These are phyloP conservation scores for Paramacrobiotus metropolitanus DNA, from an alignment of 1,140 invertebrate genomes.

Conservation along the genomic window DNA sequence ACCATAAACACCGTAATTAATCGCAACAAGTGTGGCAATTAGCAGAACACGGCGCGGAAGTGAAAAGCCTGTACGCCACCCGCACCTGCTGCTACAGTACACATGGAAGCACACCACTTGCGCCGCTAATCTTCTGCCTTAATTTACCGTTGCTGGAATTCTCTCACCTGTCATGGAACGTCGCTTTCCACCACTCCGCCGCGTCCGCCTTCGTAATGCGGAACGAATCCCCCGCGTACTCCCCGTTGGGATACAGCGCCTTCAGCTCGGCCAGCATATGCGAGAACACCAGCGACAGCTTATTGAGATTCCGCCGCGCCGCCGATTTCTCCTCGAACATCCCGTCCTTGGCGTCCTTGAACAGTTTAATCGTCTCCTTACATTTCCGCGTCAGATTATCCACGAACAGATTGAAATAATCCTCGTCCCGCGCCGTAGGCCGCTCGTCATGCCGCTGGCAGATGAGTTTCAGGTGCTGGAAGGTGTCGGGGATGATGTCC, in stretches of 20 bases:
- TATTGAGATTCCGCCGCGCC: conserved; percentile 81
- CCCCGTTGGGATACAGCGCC: conserved; percentile 80
- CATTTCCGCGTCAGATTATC: conserved; percentile 93
- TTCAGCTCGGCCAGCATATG: conserved; percentile 98
- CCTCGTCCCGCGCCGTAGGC: conserved; percentile 58
- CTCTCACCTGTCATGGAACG: conserved; percentile 87
- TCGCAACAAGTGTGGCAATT: too few species aligned
- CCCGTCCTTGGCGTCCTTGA: conserved; percentile 92
- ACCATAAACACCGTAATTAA: too few species aligned
- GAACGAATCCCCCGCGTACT: conserved; percentile 86
- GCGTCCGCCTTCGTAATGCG: conserved; percentile 97
- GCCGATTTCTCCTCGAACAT: conserved; percentile 95
- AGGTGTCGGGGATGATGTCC: conserved; percentile 96
- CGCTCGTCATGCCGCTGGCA: conserved; percentile 64
- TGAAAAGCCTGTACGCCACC: too few species aligned
- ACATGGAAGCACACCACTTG: too few species aligned
- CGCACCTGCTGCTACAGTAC: too few species aligned
- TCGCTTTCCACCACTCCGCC: conserved; percentile 86
- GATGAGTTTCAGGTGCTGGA: conserved; percentile 75
- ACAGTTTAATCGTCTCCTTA: conserved; percentile 90
- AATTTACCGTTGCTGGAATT: too few species aligned
- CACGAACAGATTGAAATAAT: conserved; percentile 90
- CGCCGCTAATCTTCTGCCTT: too few species aligned
- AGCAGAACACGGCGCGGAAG: too few species aligned
- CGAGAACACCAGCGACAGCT: conserved; percentile 93